Evolutionary conservation across 1,140 invertebrate species (phyloP).

Genomic region (Chrysoperla carnea): DNA sequence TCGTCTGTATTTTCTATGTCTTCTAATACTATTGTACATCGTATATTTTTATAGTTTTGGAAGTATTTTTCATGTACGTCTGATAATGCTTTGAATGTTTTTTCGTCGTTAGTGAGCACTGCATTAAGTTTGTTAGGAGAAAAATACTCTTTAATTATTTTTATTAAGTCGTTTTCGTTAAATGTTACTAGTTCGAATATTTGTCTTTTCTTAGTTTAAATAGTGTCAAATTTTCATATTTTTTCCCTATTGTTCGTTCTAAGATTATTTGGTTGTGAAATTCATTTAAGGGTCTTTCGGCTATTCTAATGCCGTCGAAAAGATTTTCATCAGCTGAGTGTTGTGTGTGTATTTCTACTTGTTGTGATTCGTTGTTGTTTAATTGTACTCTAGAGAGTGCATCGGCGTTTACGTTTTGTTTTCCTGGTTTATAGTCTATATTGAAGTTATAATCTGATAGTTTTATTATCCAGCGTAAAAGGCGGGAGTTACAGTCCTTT

Average conservation of each 20-base stretch:
- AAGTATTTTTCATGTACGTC: background rate
- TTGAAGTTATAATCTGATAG: constrained; percentile 18
- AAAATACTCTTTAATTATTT: background rate
- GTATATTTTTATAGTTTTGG: background rate
- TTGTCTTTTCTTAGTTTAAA: background rate
- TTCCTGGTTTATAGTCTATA: constrained; percentile 14
- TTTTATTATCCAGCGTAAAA: constrained; percentile 18
- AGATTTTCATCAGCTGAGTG: background rate
- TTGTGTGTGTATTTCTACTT: background rate
- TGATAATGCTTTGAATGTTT: too few relatives aligned
- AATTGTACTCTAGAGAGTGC: constrained; percentile 7
- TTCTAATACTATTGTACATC: background rate
- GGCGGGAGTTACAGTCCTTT: constrained; percentile 14
- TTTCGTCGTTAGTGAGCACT: too few relatives aligned
- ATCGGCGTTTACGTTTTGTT: constrained; percentile 8
- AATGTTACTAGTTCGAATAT: too few relatives aligned
- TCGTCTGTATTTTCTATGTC: constrained; percentile 2
- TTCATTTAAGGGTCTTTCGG: background rate
- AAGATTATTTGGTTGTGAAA: too few relatives aligned
- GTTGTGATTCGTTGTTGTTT: background rate
- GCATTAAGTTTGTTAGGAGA: background rate
- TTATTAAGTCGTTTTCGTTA: too few relatives aligned
- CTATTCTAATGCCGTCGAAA: background rate
- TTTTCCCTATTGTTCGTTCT: too few relatives aligned
- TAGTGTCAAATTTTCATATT: background rate